Percentiles rank a stretch among this genome's conserved stretches.
Evolutionary conservation across 1,140 invertebrate genomes (phyloP).

Genomic region (Doryteuthis pealeii): DNA sequence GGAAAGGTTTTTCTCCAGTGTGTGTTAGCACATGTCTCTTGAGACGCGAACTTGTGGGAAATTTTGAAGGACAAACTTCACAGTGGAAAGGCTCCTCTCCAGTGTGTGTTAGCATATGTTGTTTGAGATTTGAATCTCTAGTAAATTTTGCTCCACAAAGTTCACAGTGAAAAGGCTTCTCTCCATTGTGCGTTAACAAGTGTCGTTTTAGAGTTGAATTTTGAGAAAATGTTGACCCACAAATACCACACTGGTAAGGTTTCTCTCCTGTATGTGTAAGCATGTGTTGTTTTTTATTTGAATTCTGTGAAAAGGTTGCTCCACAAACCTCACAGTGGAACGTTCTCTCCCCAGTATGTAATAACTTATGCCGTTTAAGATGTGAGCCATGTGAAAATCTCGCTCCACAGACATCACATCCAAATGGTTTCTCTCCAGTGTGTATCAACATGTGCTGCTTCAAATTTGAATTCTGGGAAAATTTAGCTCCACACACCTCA

Average conservation of each 20-base stretch:
- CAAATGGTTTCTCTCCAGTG: conserved; percentile 25
- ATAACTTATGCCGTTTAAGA: conserved; percentile 47
- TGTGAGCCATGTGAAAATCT: conserved; percentile 28
- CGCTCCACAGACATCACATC: conserved; percentile 22
- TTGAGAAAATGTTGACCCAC: conserved; percentile 64
- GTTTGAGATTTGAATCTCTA: no score
- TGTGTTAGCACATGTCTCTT: no score
- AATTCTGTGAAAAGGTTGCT: conserved; percentile 23
- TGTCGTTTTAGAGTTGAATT: conserved; percentile 14
- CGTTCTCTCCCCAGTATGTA: conserved; percentile 56
- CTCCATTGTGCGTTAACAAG: conserved; percentile 23
- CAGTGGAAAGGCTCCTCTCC: conserved; percentile 21
- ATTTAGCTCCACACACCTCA: no score
- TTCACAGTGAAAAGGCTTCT: conserved; percentile 21
- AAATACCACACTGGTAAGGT: conserved; percentile 76
- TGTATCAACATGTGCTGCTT: no score
- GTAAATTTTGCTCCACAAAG: conserved; percentile 12
- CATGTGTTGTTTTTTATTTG: conserved; percentile 42
- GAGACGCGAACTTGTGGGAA: no score
- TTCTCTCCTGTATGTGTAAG: conserved; percentile 50
- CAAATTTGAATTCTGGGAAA: conserved; percentile 55
- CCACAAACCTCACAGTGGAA: conserved; percentile 29
- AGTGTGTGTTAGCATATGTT: no score
- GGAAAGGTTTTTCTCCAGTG: no score
- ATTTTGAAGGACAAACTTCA: no score